Conservation (phyloP, 1,140 invertebrate species). For the Phymastichus coffea region DNA sequence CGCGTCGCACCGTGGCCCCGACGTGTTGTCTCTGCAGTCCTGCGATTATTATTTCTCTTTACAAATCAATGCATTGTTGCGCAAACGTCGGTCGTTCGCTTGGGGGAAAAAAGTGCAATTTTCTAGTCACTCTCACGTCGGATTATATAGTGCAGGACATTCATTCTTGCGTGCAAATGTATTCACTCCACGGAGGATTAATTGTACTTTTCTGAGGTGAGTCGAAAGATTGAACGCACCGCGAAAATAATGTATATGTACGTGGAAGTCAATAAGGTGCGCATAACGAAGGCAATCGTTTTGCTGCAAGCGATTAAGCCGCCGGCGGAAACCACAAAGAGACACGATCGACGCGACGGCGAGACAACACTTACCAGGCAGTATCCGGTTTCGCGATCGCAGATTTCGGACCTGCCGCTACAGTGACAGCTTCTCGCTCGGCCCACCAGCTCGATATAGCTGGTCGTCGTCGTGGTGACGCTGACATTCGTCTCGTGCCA, state of each 20-base stretch:
- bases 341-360: too few species aligned
- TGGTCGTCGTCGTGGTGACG: slow-evolving; percentile 51
- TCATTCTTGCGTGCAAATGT: too few species aligned
- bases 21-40: slow-evolving; percentile 82
- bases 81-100: not conserved
- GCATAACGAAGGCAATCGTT: too few species aligned
- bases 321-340: too few species aligned
- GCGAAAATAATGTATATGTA: too few species aligned
- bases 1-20: slow-evolving; percentile 71
- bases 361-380: slow-evolving; percentile 75
- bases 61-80: too few species aligned
- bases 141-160: too few species aligned
- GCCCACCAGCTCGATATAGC: slow-evolving; percentile 78
- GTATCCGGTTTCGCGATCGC: slow-evolving; percentile 81
- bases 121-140: slow-evolving; percentile 6
- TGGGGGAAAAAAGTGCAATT: not conserved
- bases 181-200: too few species aligned
- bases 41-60: slow-evolving; percentile 50
- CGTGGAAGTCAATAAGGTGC: too few species aligned
- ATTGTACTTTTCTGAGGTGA: too few species aligned
- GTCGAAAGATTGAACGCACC: too few species aligned
- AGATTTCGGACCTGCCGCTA: slow-evolving; percentile 74
- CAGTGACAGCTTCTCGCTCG: slow-evolving; percentile 79
- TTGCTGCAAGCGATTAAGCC: too few species aligned
- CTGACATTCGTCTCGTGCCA: slow-evolving; percentile 60